A percentile compares a stretch with the other conserved stretches of the same genome.
These are phyloP conservation scores for Eutrigla gurnardus DNA, from an alignment of 2,797 vertebrate species.

Conservation along the genomic window DNA sequence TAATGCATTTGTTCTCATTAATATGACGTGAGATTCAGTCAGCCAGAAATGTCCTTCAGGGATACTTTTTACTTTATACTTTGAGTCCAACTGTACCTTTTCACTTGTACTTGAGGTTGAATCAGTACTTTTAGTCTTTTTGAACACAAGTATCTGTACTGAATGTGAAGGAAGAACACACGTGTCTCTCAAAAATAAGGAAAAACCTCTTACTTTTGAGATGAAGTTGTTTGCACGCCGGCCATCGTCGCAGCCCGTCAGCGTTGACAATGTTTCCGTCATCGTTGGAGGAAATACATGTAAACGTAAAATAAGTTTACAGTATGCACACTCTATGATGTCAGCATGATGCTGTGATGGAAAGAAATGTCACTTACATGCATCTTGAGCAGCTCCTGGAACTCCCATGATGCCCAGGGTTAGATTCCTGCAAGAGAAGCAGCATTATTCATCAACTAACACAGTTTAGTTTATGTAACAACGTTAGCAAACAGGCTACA, in stretches of 20 bases:
- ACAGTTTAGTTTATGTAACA: background rate
- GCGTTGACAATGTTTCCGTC: background rate
- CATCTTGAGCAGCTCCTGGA: background rate
- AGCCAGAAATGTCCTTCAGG: no score
- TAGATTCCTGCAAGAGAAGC: background rate
- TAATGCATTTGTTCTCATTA: no score
- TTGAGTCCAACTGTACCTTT: no score
- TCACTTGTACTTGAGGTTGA: no score
- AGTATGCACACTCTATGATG: background rate
- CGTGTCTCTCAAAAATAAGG: background rate
- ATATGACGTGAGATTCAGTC: no score
- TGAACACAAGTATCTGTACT: no score
- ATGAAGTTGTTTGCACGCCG: background rate
- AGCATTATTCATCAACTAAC: background rate
- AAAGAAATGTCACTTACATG: background rate
- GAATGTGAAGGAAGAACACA: background rate
- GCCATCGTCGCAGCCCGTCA: background rate
- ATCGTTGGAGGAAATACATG: background rate
- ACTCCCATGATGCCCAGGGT: background rate
- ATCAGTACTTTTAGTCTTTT: no score
- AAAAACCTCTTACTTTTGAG: slow-evolving; percentile 8
- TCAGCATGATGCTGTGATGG: background rate
- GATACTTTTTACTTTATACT: no score
- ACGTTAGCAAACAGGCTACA: background rate
- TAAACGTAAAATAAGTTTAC: background rate